Conservation (phyloP, 2,797 vertebrate genomes). For the Channa striata region DNA sequence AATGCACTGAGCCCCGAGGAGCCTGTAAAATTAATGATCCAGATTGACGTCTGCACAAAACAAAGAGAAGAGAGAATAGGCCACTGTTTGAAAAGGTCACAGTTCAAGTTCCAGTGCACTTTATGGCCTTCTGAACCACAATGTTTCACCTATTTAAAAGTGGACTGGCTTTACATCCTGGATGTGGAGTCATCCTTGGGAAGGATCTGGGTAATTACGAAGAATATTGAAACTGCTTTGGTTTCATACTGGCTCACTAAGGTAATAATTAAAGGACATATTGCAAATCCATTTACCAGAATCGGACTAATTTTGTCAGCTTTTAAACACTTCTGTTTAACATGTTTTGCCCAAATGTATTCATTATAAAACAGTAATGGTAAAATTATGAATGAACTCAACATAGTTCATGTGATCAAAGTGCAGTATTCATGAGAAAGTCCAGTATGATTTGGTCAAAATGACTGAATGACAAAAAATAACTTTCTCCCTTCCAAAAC, state of each 20-base stretch:
- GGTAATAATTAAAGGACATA: conserved; percentile 47
- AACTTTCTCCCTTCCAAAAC: background rate
- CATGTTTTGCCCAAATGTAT: background rate
- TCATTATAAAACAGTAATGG: background rate
- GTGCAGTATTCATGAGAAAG: too few species aligned
- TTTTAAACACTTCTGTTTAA: background rate
- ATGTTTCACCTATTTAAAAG: conserved; percentile 74
- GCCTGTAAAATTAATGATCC: conserved; percentile 80
- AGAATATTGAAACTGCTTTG: conserved; percentile 47
- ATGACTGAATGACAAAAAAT: too few species aligned
- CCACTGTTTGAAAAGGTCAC: conserved; percentile 72
- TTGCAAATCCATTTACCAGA: conserved; percentile 38
- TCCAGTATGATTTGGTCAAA: too few species aligned
- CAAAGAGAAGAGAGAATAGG: conserved; percentile 71
- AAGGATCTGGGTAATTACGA: conserved; percentile 52
- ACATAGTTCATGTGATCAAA: conserved; percentile 1
- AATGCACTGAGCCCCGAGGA: conserved; percentile 58
- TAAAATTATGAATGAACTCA: background rate
- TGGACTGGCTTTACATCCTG: conserved; percentile 53
- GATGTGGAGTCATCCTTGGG: conserved; percentile 40
- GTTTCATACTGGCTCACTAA: conserved; percentile 43
- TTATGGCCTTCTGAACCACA: conserved; percentile 72
- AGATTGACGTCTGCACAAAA: conserved; percentile 64
- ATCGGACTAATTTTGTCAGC: conserved; percentile 3
- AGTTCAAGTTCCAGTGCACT: conserved; percentile 72